A percentile compares a stretch with the other conserved stretches of the same genome.
These are phyloP conservation scores for Tribolium freemani DNA, from an alignment of 2,888 invertebrate species.

Conservation along the genomic window DNA sequence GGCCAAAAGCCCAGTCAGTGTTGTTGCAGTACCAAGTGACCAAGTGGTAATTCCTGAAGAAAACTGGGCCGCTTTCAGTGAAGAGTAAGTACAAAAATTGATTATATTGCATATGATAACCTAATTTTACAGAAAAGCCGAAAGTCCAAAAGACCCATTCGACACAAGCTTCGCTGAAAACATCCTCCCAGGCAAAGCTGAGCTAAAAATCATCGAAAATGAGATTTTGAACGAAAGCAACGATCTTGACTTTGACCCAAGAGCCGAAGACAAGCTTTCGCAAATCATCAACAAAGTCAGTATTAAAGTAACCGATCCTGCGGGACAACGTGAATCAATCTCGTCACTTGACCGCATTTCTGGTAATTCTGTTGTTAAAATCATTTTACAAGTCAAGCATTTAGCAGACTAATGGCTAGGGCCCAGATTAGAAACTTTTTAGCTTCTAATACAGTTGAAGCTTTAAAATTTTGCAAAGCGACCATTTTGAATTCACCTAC, in stretches of 20 bases:
- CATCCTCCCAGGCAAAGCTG: slow-evolving; percentile 77
- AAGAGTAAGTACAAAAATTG: slow-evolving; percentile 64
- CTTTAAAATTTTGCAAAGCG: too few relatives aligned
- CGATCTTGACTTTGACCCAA: slow-evolving; percentile 76
- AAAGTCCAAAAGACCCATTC: slow-evolving; percentile 74
- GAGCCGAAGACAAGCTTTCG: slow-evolving; percentile 71
- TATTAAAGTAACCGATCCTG: slow-evolving; percentile 77
- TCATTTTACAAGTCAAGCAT: too few relatives aligned
- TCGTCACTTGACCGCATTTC: slow-evolving; percentile 63
- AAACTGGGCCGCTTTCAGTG: slow-evolving; percentile 79
- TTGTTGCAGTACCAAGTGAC: slow-evolving; percentile 60
- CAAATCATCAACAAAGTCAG: slow-evolving; percentile 66
- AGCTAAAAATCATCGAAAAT: slow-evolving; percentile 73
- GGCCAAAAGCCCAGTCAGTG: slow-evolving; percentile 68
- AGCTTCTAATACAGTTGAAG: too few relatives aligned
- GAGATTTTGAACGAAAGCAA: slow-evolving; percentile 70
- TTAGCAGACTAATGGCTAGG: too few relatives aligned
- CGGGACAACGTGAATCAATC: slow-evolving; percentile 73
- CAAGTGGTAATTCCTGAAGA: slow-evolving; percentile 64
- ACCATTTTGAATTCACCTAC: too few relatives aligned
- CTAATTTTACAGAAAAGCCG: not conserved
- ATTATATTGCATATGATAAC: too few relatives aligned
- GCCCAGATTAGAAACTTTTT: too few relatives aligned
- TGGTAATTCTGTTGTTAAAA: slow-evolving; percentile 51
- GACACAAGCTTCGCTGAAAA: slow-evolving; percentile 88